Conservation (phyloP, 2,113 vertebrate genomes). For the Solenodon paradoxus region DNA sequence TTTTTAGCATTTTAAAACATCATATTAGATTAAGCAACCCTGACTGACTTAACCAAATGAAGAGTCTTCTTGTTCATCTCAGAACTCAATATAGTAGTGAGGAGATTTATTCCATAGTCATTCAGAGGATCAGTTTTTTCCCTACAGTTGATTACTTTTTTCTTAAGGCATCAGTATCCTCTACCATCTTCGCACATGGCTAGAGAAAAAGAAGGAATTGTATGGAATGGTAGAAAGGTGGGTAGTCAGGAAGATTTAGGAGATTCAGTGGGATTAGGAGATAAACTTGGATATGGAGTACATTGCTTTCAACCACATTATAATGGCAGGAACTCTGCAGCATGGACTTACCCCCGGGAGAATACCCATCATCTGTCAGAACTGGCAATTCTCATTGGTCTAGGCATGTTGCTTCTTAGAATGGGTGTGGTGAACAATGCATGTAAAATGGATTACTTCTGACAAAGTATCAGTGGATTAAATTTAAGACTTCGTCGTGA, state of each 20-base stretch:
- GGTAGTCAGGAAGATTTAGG: background rate
- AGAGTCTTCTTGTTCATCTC: background rate
- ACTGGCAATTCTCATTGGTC: background rate
- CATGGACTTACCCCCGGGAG: background rate
- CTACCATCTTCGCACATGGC: background rate
- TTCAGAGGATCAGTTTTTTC: background rate
- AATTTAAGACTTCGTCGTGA: background rate
- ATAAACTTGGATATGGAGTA: background rate
- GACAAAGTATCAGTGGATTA: background rate
- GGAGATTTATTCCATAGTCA: background rate
- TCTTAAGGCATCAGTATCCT: background rate
- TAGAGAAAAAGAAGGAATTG: background rate
- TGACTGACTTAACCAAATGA: background rate
- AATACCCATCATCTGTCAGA: background rate
- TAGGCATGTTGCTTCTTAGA: background rate
- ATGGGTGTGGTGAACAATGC: background rate
- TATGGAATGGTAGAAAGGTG: background rate
- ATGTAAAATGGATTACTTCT: background rate
- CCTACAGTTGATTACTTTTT: background rate
- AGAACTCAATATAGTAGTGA: background rate
- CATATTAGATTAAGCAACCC: background rate
- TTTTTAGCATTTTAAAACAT: background rate
- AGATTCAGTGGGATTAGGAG: background rate
- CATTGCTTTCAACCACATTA: background rate
- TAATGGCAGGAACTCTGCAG: background rate